These are phyloP conservation scores for Tachystola acroxantha DNA, from an alignment of 2,888 invertebrate genomes.

Conservation along the genomic window DNA sequence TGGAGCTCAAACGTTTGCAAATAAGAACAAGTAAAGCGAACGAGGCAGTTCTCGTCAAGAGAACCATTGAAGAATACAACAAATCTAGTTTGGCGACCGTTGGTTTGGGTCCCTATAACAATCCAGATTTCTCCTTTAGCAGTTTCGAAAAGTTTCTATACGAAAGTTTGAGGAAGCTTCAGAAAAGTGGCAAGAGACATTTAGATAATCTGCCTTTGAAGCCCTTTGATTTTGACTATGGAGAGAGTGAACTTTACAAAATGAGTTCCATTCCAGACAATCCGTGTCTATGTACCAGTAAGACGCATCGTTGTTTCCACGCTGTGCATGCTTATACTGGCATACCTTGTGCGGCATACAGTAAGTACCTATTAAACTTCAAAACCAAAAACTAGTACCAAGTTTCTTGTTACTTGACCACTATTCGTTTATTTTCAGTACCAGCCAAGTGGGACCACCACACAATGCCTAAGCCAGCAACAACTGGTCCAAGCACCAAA, in stretches of 20 bases:
- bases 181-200: conserved; percentile 82
- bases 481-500: conserved; percentile 61
- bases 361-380: too few relatives aligned
- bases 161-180: conserved; percentile 88
- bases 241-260: conserved; percentile 77
- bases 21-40: conserved; percentile 93
- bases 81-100: conserved; percentile 84
- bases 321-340: conserved; percentile 95
- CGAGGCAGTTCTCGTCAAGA: conserved; percentile 91
- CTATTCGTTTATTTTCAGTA: conserved; percentile 70
- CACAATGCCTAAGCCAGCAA: conserved; percentile 85
- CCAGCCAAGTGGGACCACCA: conserved; percentile 87
- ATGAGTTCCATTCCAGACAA: conserved; percentile 83
- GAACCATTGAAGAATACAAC: conserved; percentile 91
- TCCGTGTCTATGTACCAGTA: conserved; percentile 89
- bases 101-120: conserved; percentile 80
- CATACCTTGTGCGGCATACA: conserved; percentile 91
- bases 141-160: conserved; percentile 94
- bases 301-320: conserved; percentile 93
- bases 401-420: too few relatives aligned
- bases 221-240: conserved; percentile 71
- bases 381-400: too few relatives aligned
- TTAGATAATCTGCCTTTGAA: conserved; percentile 80
- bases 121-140: conserved; percentile 83
- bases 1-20: conserved; percentile 94